A percentile compares a stretch with the other conserved stretches of the same genome.
Conservation (phyloP, 2,113 vertebrate genomes). For the Rallus limicola region DNA sequence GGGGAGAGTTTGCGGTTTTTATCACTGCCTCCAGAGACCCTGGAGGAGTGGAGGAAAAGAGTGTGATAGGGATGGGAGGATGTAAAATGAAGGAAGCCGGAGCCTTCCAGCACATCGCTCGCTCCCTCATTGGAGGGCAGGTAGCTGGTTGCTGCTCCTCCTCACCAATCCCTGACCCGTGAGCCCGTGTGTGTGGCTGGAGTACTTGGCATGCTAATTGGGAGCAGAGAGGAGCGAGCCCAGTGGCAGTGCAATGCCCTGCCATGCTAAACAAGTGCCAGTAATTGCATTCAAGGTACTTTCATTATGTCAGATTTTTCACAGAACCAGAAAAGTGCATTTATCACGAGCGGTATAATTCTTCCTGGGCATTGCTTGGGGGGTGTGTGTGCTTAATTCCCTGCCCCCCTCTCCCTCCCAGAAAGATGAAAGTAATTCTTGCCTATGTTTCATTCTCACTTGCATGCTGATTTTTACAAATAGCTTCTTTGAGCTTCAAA, state of each 20-base stretch:
- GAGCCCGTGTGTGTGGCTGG: constrained; percentile 75
- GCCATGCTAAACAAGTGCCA: constrained; percentile 71
- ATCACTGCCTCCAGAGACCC: constrained; percentile 68
- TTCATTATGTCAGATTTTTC: constrained; percentile 78
- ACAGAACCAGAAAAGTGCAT: constrained; percentile 73
- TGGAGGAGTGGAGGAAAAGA: constrained; percentile 60
- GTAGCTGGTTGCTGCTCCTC: constrained; percentile 69
- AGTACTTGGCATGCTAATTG: constrained; percentile 83
- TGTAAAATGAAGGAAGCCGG: constrained; percentile 71
- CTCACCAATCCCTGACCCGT: constrained; percentile 71
- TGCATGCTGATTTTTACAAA: constrained; percentile 32
- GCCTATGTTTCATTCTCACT: neutral
- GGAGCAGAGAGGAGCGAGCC: constrained; percentile 74
- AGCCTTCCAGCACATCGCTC: constrained; percentile 46
- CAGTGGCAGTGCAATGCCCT: constrained; percentile 69
- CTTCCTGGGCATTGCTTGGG: constrained; percentile 6
- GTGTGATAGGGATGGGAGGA: constrained; percentile 64
- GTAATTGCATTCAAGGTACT: constrained; percentile 73
- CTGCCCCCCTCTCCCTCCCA: neutral
- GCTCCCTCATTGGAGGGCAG: constrained; percentile 64
- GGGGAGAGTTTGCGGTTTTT: constrained; percentile 65
- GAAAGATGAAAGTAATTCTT: constrained; percentile 55
- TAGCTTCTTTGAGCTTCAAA: constrained; percentile 36
- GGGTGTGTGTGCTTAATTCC: neutral
- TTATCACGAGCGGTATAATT: constrained; percentile 54